These are phyloP conservation scores for Goniozus legneri DNA, from an alignment of 1,140 invertebrate genomes.

Conservation along the genomic window DNA sequence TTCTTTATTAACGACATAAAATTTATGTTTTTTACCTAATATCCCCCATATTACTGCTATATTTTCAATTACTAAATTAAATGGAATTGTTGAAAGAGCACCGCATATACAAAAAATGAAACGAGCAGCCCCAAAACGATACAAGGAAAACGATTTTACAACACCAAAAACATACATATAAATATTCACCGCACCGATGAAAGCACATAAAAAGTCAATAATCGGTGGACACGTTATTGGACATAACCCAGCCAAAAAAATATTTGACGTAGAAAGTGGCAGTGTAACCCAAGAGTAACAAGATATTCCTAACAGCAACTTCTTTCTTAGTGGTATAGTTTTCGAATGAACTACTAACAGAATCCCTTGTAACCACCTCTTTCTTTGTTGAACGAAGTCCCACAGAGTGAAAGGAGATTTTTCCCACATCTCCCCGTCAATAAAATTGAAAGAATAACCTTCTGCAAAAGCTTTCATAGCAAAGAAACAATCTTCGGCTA, in stretches of 20 bases:
- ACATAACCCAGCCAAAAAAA: slow-evolving; percentile 77
- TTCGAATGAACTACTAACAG: slow-evolving; percentile 89
- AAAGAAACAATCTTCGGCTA: slow-evolving; percentile 97
- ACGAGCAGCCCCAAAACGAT: slow-evolving; percentile 76
- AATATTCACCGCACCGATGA: slow-evolving; percentile 87
- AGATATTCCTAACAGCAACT: slow-evolving; percentile 81
- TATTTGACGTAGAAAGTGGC: slow-evolving; percentile 87
- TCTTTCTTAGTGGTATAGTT: slow-evolving; percentile 77
- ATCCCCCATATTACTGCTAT: slow-evolving; percentile 90
- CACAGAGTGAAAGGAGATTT: slow-evolving; percentile 93
- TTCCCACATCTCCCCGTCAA: slow-evolving; percentile 97
- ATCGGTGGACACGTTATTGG: slow-evolving; percentile 82
- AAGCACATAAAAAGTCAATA: slow-evolving; percentile 83
- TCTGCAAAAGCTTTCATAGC: slow-evolving; percentile 87
- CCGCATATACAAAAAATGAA: slow-evolving; percentile 80
- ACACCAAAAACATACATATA: slow-evolving; percentile 97
- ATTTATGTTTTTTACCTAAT: slow-evolving; percentile 89
- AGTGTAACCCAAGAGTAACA: slow-evolving; percentile 95
- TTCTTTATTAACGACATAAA: slow-evolving; percentile 94
- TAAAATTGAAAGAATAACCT: slow-evolving; percentile 86
- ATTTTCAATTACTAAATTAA: slow-evolving; percentile 92
- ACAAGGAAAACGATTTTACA: slow-evolving; percentile 88
- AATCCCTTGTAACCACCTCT: slow-evolving; percentile 96
- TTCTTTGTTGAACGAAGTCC: slow-evolving; percentile 94
- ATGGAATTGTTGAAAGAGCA: slow-evolving; percentile 83